Conservation (phyloP, 2,797 vertebrate genomes). For the Lagorchestes hirsutus region DNA sequence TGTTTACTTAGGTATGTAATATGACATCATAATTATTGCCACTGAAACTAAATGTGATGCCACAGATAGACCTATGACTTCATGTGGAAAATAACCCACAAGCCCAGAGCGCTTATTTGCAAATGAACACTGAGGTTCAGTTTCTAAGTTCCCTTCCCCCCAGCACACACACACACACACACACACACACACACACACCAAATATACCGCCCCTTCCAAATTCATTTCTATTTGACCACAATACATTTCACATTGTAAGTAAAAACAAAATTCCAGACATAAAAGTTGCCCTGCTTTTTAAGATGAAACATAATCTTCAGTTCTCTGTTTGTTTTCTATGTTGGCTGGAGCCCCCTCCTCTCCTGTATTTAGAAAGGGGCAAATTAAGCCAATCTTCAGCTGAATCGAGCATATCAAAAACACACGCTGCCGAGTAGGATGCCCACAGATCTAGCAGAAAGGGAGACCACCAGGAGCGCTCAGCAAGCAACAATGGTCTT, state of each 20-base stretch:
- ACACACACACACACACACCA: slow-evolving; percentile 3
- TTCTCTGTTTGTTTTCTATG: slow-evolving; percentile 1
- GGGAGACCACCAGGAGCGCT: neutral
- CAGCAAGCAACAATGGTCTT: slow-evolving; percentile 32
- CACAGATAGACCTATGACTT: neutral
- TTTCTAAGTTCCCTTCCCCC: neutral
- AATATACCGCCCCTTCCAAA: neutral
- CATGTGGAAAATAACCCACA: neutral
- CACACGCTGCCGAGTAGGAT: neutral
- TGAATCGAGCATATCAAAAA: neutral
- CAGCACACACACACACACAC: no score
- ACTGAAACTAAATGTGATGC: neutral
- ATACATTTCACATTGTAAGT: neutral
- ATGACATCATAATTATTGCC: neutral
- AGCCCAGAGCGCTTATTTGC: neutral
- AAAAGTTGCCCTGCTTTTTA: slow-evolving; percentile 11
- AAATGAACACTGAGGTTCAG: slow-evolving; percentile 1
- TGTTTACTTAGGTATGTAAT: neutral
- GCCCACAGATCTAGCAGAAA: neutral
- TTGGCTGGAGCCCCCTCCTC: neutral
- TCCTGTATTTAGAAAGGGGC: neutral
- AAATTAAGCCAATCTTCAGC: neutral
- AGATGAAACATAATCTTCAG: slow-evolving; percentile 13
- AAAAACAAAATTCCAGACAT: slow-evolving; percentile 33
- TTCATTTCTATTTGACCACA: neutral